phyloP scores from a whole-genome alignment of 1,140 invertebrate genomes.

The Theocolax elegans region DNA sequence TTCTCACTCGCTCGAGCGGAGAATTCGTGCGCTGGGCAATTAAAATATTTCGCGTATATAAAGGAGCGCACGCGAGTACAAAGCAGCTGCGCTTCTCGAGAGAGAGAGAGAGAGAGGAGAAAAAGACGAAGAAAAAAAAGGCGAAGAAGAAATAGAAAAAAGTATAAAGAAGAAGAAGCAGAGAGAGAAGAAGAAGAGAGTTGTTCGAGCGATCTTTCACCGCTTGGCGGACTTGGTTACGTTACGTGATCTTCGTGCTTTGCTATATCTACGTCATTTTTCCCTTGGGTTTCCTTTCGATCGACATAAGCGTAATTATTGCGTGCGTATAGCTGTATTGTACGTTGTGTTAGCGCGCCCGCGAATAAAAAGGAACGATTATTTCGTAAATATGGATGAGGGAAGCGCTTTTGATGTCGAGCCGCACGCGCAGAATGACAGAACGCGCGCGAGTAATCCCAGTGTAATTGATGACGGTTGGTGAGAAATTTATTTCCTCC shows the following conservation, averaged over 20 bases:
- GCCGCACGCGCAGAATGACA: not conserved
- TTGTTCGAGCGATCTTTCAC: constrained; percentile 13
- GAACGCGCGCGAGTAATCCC: not conserved
- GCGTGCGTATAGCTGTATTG: not conserved
- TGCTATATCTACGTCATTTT: not conserved
- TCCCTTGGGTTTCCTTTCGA: not conserved
- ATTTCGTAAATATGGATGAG: constrained; percentile 40
- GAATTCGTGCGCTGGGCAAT: constrained; percentile 24
- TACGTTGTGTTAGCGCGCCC: not conserved
- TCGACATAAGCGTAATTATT: not conserved
- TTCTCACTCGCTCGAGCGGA: constrained; percentile 34
- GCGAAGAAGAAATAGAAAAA: not conserved
- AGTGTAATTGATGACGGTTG: constrained; percentile 15
- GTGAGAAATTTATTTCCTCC: constrained; percentile 14
- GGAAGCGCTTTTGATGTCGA: constrained; percentile 15
- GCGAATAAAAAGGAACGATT: constrained; percentile 31
- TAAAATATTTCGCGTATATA: constrained; percentile 35
- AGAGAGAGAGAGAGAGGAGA: not conserved
- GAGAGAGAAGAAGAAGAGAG: not conserved
- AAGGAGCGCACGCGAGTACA: not conserved
- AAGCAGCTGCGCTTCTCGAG: not conserved
- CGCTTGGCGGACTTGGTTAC: too few relatives aligned
- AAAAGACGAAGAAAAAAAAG: not conserved
- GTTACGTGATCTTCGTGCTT: constrained; percentile 5
- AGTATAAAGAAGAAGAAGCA: not conserved